These are phyloP conservation scores for Tyrannus savana DNA, from an alignment of 2,113 vertebrate genomes.

Conservation along the genomic window DNA sequence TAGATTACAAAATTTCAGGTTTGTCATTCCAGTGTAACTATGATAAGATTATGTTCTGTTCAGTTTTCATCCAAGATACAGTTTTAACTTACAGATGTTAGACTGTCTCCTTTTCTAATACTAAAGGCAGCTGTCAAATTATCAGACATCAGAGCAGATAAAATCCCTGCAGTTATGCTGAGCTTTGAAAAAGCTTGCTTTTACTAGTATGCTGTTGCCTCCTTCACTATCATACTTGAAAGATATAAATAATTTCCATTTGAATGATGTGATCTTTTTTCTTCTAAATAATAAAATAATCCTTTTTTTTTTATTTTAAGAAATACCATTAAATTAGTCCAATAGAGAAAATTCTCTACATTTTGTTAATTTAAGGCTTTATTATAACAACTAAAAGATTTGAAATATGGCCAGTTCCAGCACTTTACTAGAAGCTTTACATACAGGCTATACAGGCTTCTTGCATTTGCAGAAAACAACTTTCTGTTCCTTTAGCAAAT, in stretches of 20 bases:
- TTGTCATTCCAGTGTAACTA: not conserved
- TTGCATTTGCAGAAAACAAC: not conserved
- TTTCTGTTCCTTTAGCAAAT: constrained; percentile 2
- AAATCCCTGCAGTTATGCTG: not conserved
- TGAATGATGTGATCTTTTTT: constrained; percentile 21
- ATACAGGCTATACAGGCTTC: not conserved
- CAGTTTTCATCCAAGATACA: not conserved
- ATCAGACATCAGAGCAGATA: constrained; percentile 16
- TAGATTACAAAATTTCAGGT: not conserved
- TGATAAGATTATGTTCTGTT: constrained; percentile 14
- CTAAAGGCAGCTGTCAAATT: constrained; percentile 41
- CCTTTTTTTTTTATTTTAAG: not conserved
- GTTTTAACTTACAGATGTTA: not conserved
- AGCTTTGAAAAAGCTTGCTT: constrained; percentile 41
- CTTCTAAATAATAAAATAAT: not conserved
- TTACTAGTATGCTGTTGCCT: not conserved
- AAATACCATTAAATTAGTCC: not conserved
- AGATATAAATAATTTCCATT: constrained; percentile 25
- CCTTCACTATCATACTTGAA: not conserved
- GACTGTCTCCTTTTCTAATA: not conserved
- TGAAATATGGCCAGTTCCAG: constrained; percentile 21
- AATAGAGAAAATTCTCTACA: not conserved
- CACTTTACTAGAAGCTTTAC: constrained; percentile 4
- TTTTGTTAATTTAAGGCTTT: not conserved
- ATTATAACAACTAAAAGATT: constrained; percentile 43